Conservation (phyloP, 2,113 vertebrate species). For the Dryoscopus gambensis region DNA sequence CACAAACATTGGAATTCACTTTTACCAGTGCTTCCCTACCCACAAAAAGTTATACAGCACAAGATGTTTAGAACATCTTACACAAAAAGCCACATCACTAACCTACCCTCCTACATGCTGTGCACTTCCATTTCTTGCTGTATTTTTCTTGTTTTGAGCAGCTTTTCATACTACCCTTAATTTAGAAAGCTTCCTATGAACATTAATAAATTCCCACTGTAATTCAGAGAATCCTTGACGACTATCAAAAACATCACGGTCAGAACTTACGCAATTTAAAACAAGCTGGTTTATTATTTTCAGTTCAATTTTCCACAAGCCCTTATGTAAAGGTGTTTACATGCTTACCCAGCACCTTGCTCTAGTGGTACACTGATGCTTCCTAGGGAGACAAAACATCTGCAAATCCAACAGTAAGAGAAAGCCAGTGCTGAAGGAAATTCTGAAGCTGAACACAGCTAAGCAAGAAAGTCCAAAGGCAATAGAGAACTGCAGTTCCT, state of each 20-base stretch:
- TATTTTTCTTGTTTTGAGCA: neutral
- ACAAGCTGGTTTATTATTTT: neutral
- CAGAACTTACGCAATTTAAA: neutral
- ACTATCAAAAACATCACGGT: neutral
- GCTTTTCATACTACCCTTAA: neutral
- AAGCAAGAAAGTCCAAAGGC: neutral
- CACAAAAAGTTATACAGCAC: neutral
- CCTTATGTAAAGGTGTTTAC: fast-evolving
- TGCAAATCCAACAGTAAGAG: neutral
- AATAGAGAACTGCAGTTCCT: neutral
- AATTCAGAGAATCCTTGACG: neutral
- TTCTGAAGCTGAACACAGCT: neutral
- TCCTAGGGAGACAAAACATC: neutral
- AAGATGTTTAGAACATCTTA: neutral
- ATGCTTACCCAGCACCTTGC: neutral
- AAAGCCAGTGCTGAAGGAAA: neutral
- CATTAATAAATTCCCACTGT: neutral
- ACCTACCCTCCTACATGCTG: neutral
- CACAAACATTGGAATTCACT: neutral
- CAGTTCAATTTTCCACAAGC: neutral
- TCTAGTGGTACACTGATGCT: neutral
- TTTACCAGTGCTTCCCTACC: neutral
- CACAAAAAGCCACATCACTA: neutral
- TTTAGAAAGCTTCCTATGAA: neutral
- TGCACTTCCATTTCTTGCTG: neutral